Evolutionary conservation across 2,113 vertebrate species (phyloP).

Genomic region (Micromys minutus): DNA sequence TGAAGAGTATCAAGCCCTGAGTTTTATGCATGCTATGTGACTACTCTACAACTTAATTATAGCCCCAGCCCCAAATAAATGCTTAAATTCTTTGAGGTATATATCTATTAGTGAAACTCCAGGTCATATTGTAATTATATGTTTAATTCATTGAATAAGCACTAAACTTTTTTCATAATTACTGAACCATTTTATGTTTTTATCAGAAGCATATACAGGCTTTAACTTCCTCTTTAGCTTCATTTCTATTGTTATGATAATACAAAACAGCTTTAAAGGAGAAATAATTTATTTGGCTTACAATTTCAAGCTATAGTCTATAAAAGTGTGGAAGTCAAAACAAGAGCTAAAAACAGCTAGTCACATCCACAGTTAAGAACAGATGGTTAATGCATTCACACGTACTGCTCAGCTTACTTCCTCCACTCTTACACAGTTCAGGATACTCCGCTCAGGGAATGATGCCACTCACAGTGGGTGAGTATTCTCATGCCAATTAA

Average conservation of each 20-base stretch:
- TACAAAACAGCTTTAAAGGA: neutral
- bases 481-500: neutral
- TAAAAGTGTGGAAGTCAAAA: neutral
- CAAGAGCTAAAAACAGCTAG: neutral
- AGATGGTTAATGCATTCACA: neutral
- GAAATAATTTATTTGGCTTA: neutral
- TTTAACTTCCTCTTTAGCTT: constrained; percentile 9
- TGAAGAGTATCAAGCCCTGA: neutral
- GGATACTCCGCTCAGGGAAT: neutral
- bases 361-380: neutral
- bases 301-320: neutral
- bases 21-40: neutral
- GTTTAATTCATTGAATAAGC: constrained; percentile 10
- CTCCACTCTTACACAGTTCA: neutral
- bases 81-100: neutral
- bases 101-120: constrained; percentile 1
- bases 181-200: constrained; percentile 6
- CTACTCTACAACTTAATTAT: neutral
- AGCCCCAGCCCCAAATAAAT: neutral
- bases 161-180: constrained; percentile 31
- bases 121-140: neutral
- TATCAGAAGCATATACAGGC: neutral
- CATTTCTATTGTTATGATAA: neutral
- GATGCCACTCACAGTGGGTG: neutral
- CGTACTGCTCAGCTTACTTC: neutral